These are phyloP conservation scores for Elaphurus davidianus DNA, from an alignment of 2,113 vertebrate species.

Conservation along the genomic window DNA sequence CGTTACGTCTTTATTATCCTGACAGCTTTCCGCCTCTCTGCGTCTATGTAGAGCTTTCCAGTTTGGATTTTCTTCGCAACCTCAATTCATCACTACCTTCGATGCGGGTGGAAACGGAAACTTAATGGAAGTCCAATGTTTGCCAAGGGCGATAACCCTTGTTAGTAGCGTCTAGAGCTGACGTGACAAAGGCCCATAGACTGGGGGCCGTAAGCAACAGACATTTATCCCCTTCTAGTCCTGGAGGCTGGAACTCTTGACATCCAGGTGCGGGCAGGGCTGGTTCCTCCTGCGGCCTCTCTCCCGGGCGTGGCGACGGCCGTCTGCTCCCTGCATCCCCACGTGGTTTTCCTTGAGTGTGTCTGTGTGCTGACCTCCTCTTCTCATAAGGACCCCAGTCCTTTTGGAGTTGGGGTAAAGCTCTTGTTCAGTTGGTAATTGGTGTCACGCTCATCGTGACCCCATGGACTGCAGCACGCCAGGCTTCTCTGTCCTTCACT, in stretches of 20 bases:
- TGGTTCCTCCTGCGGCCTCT: background rate
- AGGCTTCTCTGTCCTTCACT: background rate
- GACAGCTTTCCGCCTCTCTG: background rate
- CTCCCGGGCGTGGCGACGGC: background rate
- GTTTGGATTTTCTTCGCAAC: background rate
- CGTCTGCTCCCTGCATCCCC: background rate
- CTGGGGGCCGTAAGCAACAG: background rate
- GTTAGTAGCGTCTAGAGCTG: background rate
- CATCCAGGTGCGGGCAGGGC: background rate
- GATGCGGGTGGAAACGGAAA: background rate
- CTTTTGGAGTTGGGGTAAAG: background rate
- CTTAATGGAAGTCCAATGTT: background rate
- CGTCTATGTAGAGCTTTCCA: accelerated
- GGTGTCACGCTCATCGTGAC: accelerated
- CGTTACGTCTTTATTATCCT: background rate
- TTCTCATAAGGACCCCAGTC: background rate
- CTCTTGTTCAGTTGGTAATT: background rate
- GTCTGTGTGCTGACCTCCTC: background rate
- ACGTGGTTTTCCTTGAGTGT: accelerated
- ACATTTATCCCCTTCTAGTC: too few species aligned
- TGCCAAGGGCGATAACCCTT: background rate
- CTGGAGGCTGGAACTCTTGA: background rate
- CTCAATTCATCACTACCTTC: accelerated
- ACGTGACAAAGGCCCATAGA: too few species aligned
- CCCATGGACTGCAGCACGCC: background rate